These are phyloP conservation scores for Clupea harengus DNA, from an alignment of 2,113 vertebrate genomes.

Conservation along the genomic window DNA sequence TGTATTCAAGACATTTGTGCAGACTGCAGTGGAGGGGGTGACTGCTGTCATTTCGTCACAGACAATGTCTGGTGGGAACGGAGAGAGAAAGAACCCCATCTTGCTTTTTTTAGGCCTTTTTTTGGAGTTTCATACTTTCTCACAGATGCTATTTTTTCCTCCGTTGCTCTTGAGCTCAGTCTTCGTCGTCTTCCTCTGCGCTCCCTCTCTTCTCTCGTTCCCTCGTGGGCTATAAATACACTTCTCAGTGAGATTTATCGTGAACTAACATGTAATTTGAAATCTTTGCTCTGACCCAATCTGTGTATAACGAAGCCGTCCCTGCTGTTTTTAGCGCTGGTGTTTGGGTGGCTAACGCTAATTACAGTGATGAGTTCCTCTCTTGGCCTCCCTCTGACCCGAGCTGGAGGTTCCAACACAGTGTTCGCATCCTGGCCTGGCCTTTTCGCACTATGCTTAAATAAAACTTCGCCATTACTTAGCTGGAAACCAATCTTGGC, in stretches of 20 bases:
- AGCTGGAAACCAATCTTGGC: neutral
- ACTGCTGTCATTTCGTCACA: neutral
- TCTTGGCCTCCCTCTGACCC: neutral
- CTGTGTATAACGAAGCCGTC: neutral
- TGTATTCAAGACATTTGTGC: neutral
- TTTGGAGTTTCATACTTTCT: conserved; percentile 11
- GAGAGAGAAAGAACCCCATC: neutral
- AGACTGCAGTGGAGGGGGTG: neutral
- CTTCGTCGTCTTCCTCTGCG: neutral
- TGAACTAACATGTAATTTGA: conserved; percentile 10
- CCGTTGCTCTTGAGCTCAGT: neutral
- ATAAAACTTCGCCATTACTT: neutral
- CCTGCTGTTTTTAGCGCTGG: conserved; percentile 7
- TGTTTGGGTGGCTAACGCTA: conserved; percentile 14
- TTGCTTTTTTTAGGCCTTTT: conserved; percentile 1
- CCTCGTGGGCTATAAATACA: conserved; percentile 12
- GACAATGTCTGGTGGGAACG: neutral
- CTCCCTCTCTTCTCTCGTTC: neutral
- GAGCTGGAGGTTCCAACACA: neutral
- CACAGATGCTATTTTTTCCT: conserved; percentile 7
- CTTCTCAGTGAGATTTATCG: conserved; percentile 4
- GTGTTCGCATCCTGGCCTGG: neutral
- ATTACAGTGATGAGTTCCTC: conserved; percentile 4
- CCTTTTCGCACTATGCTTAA: neutral
- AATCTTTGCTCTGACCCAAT: conserved; percentile 10